Base-by-base conservation (phyloP, 2,888 invertebrate species). In the Chloroclystis v-ata region DNA sequence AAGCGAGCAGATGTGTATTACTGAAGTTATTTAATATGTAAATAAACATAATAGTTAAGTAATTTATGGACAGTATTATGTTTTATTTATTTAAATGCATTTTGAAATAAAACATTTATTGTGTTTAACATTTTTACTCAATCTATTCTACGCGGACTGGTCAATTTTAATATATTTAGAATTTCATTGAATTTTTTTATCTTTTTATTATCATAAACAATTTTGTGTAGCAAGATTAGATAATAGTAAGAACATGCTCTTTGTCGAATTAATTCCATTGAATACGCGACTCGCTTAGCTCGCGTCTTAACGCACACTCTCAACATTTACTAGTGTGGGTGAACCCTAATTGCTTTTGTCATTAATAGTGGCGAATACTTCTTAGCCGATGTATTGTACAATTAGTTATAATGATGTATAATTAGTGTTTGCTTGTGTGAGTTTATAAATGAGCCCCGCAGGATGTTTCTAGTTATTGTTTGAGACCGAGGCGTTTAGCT, bases 321-420 rank as follows among this genome's bases (percentile, higher is more conserved):
- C 46, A 46, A 53, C 64, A 39, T 55, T 45, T 46, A 56, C 55
- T 54, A 54, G 82, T 82, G 79, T 82, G 77, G 61, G 81, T 73
- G 69, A 66, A 70, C 78, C 82, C 82, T 87, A 87, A 86, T 86
- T 85, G 84, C 86, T 82, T 85, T 85, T 84, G 85, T 86, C 86
- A 84, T 86, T 86, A 86, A 85, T 86, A 84, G 82, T 83, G 76
- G 84, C 84, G 77, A 82, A 85, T 85, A 83, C 82, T 85, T 85
- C 85, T 85, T 83, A 82, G 80, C 71, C 74, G 75, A 70, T 71
- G 75, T 79, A 79, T 81, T 75, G 78, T 82, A 85, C 84, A 85
- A 85, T 84, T 86, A 84, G 83, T 78, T 76, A 78, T 84, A 84
- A 85, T 85, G 82, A 83, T 81, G 82, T 81, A 80, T 85, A 85